phyloP scores from a whole-genome alignment of 2,888 invertebrate species.

The Caenorhabditis sp. region DNA sequence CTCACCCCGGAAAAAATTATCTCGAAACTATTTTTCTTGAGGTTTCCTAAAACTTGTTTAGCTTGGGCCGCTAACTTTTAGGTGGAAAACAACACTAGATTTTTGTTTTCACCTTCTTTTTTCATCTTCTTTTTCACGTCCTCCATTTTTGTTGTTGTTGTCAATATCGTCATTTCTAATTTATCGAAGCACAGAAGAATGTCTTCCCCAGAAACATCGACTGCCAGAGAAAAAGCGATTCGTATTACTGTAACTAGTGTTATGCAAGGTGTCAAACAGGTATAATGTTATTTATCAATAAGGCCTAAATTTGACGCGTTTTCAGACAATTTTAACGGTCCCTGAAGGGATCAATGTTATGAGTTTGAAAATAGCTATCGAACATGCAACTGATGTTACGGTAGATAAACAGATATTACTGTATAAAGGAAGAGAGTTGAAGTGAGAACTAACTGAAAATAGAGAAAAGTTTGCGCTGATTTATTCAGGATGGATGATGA shows the following conservation, averaged over 20 bases:
- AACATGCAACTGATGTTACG: conserved; percentile 25
- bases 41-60: too few species aligned
- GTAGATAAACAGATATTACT: conserved; percentile 40
- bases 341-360: conserved; percentile 17
- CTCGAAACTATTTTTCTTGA: too few species aligned
- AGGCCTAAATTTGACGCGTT: background rate
- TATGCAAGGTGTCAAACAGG: conserved; percentile 40
- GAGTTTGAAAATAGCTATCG: conserved; percentile 27
- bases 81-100: too few species aligned
- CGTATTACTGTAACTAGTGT: conserved; percentile 32
- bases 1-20: too few species aligned
- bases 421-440: conserved; percentile 51
- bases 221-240: background rate
- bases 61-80: too few species aligned
- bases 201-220: background rate
- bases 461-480: too few species aligned
- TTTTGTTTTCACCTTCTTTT: too few species aligned
- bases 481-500: conserved; percentile 19
- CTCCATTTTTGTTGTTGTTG: too few species aligned
- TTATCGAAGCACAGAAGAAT: background rate
- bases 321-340: conserved; percentile 18
- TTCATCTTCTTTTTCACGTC: too few species aligned
- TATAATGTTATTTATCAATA: background rate
- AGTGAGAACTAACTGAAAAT: conserved; percentile 11
- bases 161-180: too few species aligned